A percentile compares a stretch with the other conserved stretches of the same genome.
These are phyloP conservation scores for Coracopsis vasa DNA, from an alignment of 2,113 vertebrate genomes.

Conservation along the genomic window DNA sequence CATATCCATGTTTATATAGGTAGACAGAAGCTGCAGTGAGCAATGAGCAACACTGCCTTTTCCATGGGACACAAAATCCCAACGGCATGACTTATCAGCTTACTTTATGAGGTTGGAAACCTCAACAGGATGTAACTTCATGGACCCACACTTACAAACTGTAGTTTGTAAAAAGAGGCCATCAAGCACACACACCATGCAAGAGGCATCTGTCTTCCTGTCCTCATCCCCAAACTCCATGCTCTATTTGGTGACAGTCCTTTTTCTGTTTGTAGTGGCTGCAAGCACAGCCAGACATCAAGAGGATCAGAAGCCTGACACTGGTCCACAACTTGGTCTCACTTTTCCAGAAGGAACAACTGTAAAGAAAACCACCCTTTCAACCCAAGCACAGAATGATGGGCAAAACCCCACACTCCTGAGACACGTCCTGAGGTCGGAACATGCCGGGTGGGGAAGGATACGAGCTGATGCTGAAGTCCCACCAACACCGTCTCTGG, in stretches of 20 bases:
- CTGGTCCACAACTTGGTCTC: background rate
- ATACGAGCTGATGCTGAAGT: background rate
- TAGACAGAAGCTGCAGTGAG: background rate
- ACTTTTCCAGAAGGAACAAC: background rate
- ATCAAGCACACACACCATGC: rapidly evolving
- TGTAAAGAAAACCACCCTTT: background rate
- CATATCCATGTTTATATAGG: background rate
- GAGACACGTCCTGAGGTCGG: background rate
- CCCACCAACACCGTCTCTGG: background rate
- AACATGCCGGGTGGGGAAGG: background rate
- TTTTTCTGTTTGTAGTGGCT: background rate
- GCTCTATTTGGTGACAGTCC: background rate
- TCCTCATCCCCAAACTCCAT: background rate
- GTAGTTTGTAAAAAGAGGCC: background rate
- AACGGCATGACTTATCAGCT: background rate
- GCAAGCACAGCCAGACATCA: background rate
- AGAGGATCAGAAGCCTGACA: background rate
- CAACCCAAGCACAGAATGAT: background rate
- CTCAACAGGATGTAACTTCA: background rate
- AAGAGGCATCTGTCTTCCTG: background rate
- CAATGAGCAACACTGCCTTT: background rate
- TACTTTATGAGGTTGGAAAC: background rate
- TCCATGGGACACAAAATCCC: background rate
- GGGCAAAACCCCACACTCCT: background rate
- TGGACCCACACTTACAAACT: background rate